Evolutionary conservation across 2,113 vertebrate genomes (phyloP).

Genomic region (Monopterus albus): DNA sequence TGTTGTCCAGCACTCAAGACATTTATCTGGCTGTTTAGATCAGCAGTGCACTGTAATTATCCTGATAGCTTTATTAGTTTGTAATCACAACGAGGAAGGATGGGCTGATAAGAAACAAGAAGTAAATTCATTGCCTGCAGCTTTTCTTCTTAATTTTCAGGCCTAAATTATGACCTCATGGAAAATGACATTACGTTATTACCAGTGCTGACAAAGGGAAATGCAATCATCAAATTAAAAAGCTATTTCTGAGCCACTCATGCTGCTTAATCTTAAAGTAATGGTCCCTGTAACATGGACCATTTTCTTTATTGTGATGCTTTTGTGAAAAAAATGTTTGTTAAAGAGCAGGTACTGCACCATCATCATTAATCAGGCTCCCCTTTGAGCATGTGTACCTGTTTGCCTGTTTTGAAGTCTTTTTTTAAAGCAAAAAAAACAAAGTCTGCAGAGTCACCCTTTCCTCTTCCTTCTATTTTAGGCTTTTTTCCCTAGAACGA

Average conservation of each 20-base stretch:
- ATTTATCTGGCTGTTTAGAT: conserved; percentile 41
- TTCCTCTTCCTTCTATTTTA: conserved; percentile 8
- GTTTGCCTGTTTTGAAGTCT: conserved; percentile 22
- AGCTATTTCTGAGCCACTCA: conserved; percentile 5
- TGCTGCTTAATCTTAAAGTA: too few relatives aligned
- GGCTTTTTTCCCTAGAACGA: conserved; percentile 50
- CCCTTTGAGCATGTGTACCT: conserved; percentile 15
- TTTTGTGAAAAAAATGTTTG: not conserved
- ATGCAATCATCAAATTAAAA: conserved; percentile 20
- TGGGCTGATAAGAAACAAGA: conserved; percentile 22
- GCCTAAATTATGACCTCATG: conserved; percentile 20
- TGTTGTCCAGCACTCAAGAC: conserved; percentile 22
- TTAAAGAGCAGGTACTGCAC: not conserved
- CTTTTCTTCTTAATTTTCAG: conserved; percentile 17
- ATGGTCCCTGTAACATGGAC: too few relatives aligned
- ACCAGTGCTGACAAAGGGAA: conserved; percentile 16
- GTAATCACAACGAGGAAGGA: conserved; percentile 43
- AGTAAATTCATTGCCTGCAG: conserved; percentile 14
- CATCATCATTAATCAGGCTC: conserved; percentile 1
- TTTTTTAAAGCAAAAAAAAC: conserved; percentile 24
- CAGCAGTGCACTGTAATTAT: conserved; percentile 32
- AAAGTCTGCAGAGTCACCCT: not conserved
- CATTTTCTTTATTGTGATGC: not conserved
- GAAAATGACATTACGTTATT: conserved; percentile 13
- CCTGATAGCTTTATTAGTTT: conserved; percentile 46